phyloP scores from a whole-genome alignment of 2,888 invertebrate genomes.

The Acanthosoma haemorrhoidale region DNA sequence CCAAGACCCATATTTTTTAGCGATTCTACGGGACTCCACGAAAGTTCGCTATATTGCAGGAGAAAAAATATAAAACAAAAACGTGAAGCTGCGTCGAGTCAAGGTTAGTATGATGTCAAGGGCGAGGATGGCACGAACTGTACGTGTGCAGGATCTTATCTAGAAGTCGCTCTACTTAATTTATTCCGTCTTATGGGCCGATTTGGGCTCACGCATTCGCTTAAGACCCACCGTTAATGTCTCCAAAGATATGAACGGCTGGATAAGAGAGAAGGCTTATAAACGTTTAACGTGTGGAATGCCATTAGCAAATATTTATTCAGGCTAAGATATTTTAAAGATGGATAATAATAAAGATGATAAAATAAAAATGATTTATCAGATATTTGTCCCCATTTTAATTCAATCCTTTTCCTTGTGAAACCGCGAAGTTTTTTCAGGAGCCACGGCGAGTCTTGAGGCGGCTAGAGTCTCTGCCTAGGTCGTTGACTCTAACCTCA shows the following conservation, averaged over 20 bases:
- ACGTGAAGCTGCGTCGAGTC: background rate
- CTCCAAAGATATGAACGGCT: background rate
- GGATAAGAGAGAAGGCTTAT: background rate
- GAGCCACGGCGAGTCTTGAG: background rate
- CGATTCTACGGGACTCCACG: too few relatives aligned
- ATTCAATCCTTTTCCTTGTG: too few relatives aligned
- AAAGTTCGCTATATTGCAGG: too few relatives aligned
- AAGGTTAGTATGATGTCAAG: slow-evolving; percentile 7
- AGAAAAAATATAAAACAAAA: too few relatives aligned
- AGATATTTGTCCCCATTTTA: too few relatives aligned
- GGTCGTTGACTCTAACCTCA: slow-evolving; percentile 23
- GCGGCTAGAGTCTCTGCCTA: background rate
- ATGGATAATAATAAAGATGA: too few relatives aligned
- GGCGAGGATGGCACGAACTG: background rate
- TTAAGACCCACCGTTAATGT: background rate
- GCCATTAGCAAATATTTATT: too few relatives aligned
- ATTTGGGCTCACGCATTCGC: too few relatives aligned
- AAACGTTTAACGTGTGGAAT: too few relatives aligned
- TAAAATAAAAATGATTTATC: too few relatives aligned
- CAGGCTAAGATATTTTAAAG: too few relatives aligned
- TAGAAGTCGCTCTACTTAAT: background rate
- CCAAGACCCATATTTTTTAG: too few relatives aligned
- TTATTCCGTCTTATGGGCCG: background rate
- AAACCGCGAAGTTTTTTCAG: background rate
- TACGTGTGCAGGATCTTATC: background rate